Evolutionary conservation across 1,140 invertebrate genomes (phyloP).

Genomic region (Zaprionus ghesquierei): DNA sequence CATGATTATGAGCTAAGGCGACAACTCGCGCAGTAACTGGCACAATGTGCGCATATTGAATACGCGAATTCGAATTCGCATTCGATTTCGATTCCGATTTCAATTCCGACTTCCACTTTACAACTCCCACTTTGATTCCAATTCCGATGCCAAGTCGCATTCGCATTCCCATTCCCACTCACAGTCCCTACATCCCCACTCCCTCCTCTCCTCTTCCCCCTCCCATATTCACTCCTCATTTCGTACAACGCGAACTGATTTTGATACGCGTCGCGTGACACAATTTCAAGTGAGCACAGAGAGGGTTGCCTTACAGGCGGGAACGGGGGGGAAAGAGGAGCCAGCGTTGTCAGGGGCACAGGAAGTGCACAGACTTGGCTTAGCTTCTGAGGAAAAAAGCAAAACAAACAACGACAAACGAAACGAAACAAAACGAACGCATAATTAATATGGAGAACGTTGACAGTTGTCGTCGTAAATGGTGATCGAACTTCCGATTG

Average conservation of each 20-base stretch:
- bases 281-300: slow-evolving; percentile 46
- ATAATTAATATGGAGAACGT: slow-evolving; percentile 73
- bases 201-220: neutral
- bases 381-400: slow-evolving; percentile 17
- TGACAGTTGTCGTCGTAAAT: slow-evolving; percentile 66
- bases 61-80: neutral
- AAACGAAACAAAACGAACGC: slow-evolving; percentile 3
- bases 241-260: slow-evolving; percentile 30
- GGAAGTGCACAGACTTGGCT: slow-evolving; percentile 51
- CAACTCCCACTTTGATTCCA: slow-evolving; percentile 10
- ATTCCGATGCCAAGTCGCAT: neutral
- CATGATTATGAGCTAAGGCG: neutral
- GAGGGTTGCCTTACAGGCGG: neutral
- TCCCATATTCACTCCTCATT: neutral
- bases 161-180: neutral
- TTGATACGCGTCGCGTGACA: slow-evolving; percentile 56
- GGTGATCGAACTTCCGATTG: slow-evolving; percentile 67
- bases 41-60: slow-evolving; percentile 62
- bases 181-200: neutral
- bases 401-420: slow-evolving; percentile 1
- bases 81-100: slow-evolving; percentile 7
- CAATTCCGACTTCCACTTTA: slow-evolving; percentile 12
- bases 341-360: slow-evolving; percentile 13
- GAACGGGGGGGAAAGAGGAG: too few relatives aligned
- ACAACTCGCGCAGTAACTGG: slow-evolving; percentile 24